These are phyloP conservation scores for Ceraclea dissimilis DNA, from an alignment of 2,888 invertebrate species.

Conservation along the genomic window DNA sequence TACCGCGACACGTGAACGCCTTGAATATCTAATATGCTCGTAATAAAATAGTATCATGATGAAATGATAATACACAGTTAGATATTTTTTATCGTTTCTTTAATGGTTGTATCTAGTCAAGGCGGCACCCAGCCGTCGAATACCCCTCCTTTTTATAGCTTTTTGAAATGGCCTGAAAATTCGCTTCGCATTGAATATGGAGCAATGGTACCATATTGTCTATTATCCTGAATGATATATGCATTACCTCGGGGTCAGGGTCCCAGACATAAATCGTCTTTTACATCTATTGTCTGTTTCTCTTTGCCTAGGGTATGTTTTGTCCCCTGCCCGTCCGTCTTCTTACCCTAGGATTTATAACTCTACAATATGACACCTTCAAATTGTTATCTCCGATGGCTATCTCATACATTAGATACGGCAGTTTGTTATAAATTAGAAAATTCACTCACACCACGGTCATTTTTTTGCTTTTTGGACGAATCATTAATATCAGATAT, in stretches of 20 bases:
- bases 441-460: too few relatives aligned
- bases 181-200: background rate
- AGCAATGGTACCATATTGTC: background rate
- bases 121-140: too few relatives aligned
- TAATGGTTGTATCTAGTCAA: too few relatives aligned
- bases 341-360: background rate
- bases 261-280: slow-evolving; percentile 24
- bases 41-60: too few relatives aligned
- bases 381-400: background rate
- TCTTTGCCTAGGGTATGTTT: background rate
- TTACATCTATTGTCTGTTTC: background rate
- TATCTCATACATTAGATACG: too few relatives aligned
- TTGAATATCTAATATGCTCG: too few relatives aligned
- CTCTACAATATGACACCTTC: background rate
- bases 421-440: too few relatives aligned
- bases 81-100: too few relatives aligned
- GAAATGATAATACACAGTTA: too few relatives aligned
- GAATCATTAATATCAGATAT: background rate
- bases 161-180: background rate
- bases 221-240: slow-evolving; percentile 23
- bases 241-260: slow-evolving; percentile 15
- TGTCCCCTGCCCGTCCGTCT: background rate
- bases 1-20: too few relatives aligned
- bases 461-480: background rate
- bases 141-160: too few relatives aligned